These are phyloP conservation scores for Chydorus sphaericus DNA, from an alignment of 2,888 invertebrate genomes.

Conservation along the genomic window DNA sequence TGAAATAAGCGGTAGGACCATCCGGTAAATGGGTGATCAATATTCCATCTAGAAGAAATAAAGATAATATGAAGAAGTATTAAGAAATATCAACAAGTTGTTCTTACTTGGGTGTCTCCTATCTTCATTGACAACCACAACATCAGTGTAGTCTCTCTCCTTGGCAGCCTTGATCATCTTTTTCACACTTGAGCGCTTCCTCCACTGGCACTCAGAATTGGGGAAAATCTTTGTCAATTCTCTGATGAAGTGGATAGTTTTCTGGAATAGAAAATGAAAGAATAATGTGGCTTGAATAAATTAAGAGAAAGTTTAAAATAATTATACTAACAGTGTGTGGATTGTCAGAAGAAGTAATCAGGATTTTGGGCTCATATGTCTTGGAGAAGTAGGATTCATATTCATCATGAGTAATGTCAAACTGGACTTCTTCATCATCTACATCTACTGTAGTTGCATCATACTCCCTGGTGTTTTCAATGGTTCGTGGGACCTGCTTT, in stretches of 20 bases:
- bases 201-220: constrained; percentile 70
- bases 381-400: constrained; percentile 72
- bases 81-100: background rate
- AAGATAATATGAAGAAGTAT: background rate
- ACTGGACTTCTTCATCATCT: constrained; percentile 58
- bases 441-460: constrained; percentile 75
- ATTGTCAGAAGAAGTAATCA: constrained; percentile 91
- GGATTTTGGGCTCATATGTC: constrained; percentile 77
- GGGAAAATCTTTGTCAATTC: constrained; percentile 85
- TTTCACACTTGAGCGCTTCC: constrained; percentile 80
- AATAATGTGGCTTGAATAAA: background rate
- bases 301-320: background rate
- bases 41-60: constrained; percentile 52
- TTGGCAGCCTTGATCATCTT: constrained; percentile 77
- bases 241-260: constrained; percentile 80
- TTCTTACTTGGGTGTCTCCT: constrained; percentile 58
- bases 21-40: constrained; percentile 85
- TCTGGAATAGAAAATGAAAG: constrained; percentile 30
- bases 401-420: constrained; percentile 71
- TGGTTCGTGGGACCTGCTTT: constrained; percentile 68
- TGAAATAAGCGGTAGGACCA: constrained; percentile 94
- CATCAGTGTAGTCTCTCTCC: constrained; percentile 65
- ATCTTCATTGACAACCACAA: constrained; percentile 88
- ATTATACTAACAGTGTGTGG: constrained; percentile 44
- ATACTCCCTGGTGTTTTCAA: constrained; percentile 78